phyloP scores from a whole-genome alignment of 2,113 vertebrate genomes.

The Microtus montanus region DNA sequence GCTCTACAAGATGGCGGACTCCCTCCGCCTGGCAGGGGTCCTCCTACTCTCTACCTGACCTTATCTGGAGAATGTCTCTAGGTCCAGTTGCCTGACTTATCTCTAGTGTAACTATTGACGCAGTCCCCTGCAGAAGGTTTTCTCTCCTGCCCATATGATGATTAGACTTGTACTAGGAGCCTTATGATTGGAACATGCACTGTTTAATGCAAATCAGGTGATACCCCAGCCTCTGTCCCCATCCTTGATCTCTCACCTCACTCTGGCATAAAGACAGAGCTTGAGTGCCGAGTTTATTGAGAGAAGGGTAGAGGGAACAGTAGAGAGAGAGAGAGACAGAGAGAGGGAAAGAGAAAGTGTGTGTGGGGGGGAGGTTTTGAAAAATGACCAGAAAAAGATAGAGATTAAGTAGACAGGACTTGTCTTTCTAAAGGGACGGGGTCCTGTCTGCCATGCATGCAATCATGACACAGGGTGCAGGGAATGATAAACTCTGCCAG shows the following conservation, averaged over 20 bases:
- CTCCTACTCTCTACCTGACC: neutral
- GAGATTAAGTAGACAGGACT: too few species aligned
- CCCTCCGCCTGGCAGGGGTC: rapidly evolving
- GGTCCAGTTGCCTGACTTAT: neutral
- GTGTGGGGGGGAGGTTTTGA: too few species aligned
- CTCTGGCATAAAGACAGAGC: neutral
- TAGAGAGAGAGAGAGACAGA: too few species aligned
- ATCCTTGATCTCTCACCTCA: neutral
- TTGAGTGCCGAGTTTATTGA: too few species aligned
- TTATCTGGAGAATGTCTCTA: neutral
- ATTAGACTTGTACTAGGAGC: neutral
- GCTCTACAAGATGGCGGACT: neutral
- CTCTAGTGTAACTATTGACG: neutral
- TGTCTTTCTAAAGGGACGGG: too few species aligned
- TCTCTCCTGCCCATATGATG: neutral
- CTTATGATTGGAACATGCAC: neutral
- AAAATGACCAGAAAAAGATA: too few species aligned
- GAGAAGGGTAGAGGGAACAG: too few species aligned
- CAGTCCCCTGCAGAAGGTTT: neutral
- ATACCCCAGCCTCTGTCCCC: neutral
- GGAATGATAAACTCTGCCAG: too few species aligned
- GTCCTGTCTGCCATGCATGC: too few species aligned
- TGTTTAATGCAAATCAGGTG: neutral
- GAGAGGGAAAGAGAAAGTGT: too few species aligned
- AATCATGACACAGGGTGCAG: too few species aligned